Percentiles rank a stretch among this genome's conserved stretches.
Evolutionary conservation across 2,113 vertebrate genomes (phyloP).

Genomic region (Zosterops japonicus): DNA sequence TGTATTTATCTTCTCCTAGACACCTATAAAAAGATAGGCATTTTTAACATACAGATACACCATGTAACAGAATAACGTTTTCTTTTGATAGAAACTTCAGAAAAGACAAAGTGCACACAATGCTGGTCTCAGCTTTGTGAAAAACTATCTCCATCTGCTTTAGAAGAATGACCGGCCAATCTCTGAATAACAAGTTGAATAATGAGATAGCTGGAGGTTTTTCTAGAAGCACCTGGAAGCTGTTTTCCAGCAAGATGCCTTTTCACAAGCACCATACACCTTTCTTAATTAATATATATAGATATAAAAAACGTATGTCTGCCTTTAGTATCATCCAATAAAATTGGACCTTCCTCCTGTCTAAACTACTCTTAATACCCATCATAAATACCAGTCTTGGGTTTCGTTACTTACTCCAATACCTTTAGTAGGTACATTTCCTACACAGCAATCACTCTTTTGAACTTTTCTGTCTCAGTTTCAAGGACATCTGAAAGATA

Average conservation of each 20-base stretch:
- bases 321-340: not conserved
- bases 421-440: not conserved
- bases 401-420: not conserved
- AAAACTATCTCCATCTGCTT: not conserved
- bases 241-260: not conserved
- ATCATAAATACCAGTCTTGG: not conserved
- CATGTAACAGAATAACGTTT: not conserved
- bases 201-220: not conserved
- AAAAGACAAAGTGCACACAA: not conserved
- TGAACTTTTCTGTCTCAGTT: not conserved
- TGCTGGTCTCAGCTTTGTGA: not conserved
- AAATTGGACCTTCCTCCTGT: not conserved
- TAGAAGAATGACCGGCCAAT: not conserved
- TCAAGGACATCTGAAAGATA: not conserved
- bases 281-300: not conserved
- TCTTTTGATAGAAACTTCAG: not conserved
- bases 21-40: not conserved
- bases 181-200: not conserved
- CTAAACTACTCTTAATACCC: not conserved
- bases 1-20: not conserved
- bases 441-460: not conserved
- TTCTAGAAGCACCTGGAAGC: not conserved
- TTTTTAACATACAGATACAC: not conserved
- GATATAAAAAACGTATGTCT: not conserved
- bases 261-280: not conserved